Conservation (phyloP, 2,113 vertebrate genomes). For the Bostrychus sinensis region DNA sequence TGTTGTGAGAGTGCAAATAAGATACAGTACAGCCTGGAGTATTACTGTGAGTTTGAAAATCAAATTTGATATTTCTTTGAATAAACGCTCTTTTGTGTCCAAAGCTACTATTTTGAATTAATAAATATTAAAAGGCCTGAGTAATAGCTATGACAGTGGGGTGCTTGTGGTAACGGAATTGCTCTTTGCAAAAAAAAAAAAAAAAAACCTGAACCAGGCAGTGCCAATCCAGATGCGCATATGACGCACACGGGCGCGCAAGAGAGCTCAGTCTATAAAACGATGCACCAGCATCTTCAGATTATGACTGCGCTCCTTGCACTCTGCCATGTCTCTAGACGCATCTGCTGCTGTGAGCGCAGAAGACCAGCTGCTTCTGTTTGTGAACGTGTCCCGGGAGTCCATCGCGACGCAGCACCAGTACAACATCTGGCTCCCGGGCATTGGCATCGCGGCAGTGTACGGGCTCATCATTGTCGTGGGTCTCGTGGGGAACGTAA, state of each 20-base stretch:
- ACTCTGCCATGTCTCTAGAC: conserved; percentile 62
- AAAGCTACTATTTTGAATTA: no score
- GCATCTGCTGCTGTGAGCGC: conserved; percentile 2
- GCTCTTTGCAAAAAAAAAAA: no score
- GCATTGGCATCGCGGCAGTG: conserved; percentile 57
- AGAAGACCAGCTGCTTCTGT: conserved; percentile 11
- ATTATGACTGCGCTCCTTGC: neutral
- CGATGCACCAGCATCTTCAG: conserved; percentile 2
- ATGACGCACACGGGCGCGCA: conserved; percentile 35
- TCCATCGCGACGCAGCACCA: neutral
- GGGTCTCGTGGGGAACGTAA: conserved; percentile 92
- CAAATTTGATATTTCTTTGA: no score
- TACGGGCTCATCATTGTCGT: conserved; percentile 89
- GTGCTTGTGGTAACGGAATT: no score
- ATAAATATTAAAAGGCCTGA: no score
- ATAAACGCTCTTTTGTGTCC: no score
- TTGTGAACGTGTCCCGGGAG: conserved; percentile 42
- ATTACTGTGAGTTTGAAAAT: no score
- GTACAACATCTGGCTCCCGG: conserved; percentile 60
- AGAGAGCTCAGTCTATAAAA: conserved; percentile 32
- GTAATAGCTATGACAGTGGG: no score
- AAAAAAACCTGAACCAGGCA: neutral
- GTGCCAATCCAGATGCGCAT: neutral
- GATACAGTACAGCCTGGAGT: no score
- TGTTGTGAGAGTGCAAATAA: no score